Percentiles rank a stretch among this genome's conserved stretches.
These are phyloP conservation scores for Acrobasis suavella DNA, from an alignment of 2,888 invertebrate species.

Conservation along the genomic window DNA sequence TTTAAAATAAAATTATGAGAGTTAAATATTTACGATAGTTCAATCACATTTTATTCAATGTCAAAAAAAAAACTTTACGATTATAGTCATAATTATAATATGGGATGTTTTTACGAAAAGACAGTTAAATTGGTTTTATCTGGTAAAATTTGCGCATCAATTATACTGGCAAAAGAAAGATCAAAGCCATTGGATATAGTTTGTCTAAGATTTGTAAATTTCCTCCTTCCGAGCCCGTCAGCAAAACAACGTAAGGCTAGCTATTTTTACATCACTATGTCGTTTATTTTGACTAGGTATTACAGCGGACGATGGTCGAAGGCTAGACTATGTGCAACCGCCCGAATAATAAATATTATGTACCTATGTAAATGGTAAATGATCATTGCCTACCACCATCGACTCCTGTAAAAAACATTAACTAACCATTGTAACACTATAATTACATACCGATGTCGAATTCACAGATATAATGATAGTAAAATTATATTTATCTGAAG, in stretches of 20 bases:
- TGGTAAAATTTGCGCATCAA: no score
- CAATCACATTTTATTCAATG: no score
- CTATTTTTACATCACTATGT: slow-evolving; percentile 59
- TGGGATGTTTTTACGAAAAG: no score
- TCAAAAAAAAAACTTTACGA: no score
- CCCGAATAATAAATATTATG: slow-evolving; percentile 6
- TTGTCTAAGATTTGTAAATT: slow-evolving; percentile 14
- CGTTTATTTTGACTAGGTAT: slow-evolving; percentile 69
- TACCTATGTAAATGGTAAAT: slow-evolving; percentile 8
- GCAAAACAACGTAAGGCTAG: slow-evolving; percentile 60
- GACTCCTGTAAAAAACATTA: slow-evolving; percentile 27
- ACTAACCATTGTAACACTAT: slow-evolving; percentile 27
- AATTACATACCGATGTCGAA: slow-evolving; percentile 22
- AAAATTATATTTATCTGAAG: slow-evolving; percentile 6
- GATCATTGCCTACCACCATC: slow-evolving; percentile 23
- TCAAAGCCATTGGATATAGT: no score
- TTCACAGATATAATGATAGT: background rate
- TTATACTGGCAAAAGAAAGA: no score
- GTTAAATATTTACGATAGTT: no score
- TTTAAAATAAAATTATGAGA: no score
- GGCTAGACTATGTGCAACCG: slow-evolving; percentile 23
- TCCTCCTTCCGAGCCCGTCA: slow-evolving; percentile 34
- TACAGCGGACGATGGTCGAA: slow-evolving; percentile 52
- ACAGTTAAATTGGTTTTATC: no score
- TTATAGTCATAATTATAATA: no score